Evolutionary conservation across 2,113 vertebrate species (phyloP).

Genomic region (Turdus rufiventris): DNA sequence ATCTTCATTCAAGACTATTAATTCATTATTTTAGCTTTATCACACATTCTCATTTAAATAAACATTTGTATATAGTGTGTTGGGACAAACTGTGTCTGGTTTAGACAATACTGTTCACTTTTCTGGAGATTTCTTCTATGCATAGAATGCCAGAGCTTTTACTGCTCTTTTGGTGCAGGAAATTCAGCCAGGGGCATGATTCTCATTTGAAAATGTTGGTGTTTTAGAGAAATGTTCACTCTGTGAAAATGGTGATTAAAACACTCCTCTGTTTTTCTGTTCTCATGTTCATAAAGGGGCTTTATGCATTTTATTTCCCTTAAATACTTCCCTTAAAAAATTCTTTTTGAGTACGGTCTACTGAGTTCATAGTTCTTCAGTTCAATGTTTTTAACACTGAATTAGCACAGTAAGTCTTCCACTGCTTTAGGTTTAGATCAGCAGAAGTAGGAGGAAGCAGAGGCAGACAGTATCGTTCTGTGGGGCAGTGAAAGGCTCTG

Average conservation of each 20-base stretch:
- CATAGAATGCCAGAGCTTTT: neutral
- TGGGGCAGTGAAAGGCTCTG: rapidly evolving
- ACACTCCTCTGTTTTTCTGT: neutral
- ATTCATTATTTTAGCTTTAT: neutral
- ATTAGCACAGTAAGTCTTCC: neutral
- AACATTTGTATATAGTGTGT: neutral
- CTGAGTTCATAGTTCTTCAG: neutral
- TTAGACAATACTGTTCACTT: neutral
- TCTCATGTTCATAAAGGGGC: neutral
- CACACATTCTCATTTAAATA: neutral
- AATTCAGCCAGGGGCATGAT: neutral
- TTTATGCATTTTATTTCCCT: neutral
- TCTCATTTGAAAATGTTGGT: neutral
- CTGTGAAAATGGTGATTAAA: neutral
- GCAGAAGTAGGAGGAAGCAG: neutral
- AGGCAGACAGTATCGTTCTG: rapidly evolving
- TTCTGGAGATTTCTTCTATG: neutral
- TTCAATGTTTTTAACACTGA: neutral
- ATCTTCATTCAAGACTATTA: neutral
- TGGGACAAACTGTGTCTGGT: neutral
- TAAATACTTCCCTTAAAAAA: neutral
- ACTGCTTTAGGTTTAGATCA: neutral
- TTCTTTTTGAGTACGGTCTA: neutral
- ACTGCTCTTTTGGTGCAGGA: neutral
- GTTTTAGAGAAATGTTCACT: neutral